Evolutionary conservation across 1,140 invertebrate genomes (phyloP), one percentile per base, ranked within the genome.

Genomic region (Cherax destructor): DNA sequence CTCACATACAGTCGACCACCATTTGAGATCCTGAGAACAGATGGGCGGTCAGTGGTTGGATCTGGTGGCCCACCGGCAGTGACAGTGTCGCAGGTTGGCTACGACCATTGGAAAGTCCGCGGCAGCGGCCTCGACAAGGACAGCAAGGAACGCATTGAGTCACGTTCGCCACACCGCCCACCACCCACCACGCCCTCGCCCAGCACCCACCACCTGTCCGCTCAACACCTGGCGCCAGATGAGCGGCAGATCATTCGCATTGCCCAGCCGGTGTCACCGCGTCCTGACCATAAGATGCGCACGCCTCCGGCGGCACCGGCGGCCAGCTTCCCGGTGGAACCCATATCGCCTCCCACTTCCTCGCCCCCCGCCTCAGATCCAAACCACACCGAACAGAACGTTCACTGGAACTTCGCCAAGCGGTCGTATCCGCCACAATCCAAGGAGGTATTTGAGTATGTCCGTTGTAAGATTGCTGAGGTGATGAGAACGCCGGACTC

Each of bases 201-300:
- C 76, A 74, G 56, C 11, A 83, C 85, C 83, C 89, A 91, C 69
- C 92, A 91, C 50, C 59, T 91, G 10, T 65, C 89, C 61, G 79
- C 86, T 50, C 92, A 92, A 76, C 89, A 92, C 50, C 76, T 93
- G 59, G 88, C 92, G 49, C 93, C 94, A 59, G 97, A 97, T 93
- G 97, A 97, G 93, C 95, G 96, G 69, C 96, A 97, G 93, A 97
- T 97, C 76, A 97, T 97, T 56, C 95, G 97, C 9, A 97, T 97
- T 88, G 96, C 96, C 10, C 96, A 97, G 91, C 95, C 95, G 4
- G 94, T 94, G 50, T 95, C 95, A 80, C 94, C 93, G 10, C 77
- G 91, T 52, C 91, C 91, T 13, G 92, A 91, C 47, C 85, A 91
- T 41, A 83, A 90, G 21, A 92, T 87, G 89, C 81, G 90, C 49